A percentile compares a stretch with the other conserved stretches of the same genome.
phyloP scores from a whole-genome alignment of 2,888 invertebrate genomes.

The Orchestes rusci region DNA sequence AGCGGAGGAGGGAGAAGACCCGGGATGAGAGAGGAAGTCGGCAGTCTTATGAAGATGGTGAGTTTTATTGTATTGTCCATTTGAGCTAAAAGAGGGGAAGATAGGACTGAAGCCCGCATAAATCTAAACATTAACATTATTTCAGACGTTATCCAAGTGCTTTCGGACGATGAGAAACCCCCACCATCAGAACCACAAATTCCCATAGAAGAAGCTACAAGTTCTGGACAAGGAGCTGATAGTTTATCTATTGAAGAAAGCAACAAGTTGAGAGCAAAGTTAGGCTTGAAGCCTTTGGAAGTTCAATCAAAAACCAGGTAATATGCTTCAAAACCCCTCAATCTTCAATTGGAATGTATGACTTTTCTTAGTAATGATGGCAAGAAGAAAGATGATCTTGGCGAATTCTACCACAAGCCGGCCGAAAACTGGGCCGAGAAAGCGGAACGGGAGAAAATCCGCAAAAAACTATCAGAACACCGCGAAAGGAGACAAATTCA shows the following conservation, averaged over 20 bases:
- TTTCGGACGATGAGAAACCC: not conserved
- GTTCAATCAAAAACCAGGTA: too few relatives aligned
- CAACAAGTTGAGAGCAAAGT: constrained; percentile 82
- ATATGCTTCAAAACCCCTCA: too few relatives aligned
- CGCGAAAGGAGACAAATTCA: constrained; percentile 75
- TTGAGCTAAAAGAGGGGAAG: not conserved
- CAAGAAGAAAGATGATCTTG: constrained; percentile 50
- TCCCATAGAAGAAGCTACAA: too few relatives aligned
- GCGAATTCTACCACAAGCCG: constrained; percentile 84
- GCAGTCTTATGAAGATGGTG: constrained; percentile 48
- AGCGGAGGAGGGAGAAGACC: constrained; percentile 37
- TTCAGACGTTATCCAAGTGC: not conserved
- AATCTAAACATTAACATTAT: constrained; percentile 1
- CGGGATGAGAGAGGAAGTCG: constrained; percentile 31
- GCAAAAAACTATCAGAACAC: constrained; percentile 67
- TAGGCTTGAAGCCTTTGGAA: constrained; percentile 90
- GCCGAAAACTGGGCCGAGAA: constrained; percentile 69
- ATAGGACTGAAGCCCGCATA: not conserved
- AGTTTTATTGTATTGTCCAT: constrained; percentile 43
- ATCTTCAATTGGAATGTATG: too few relatives aligned
- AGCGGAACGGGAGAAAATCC: constrained; percentile 70
- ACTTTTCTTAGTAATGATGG: constrained; percentile 40
- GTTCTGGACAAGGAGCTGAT: constrained; percentile 44
- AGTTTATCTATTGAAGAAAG: constrained; percentile 76
- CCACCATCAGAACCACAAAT: too few relatives aligned